Conservation (phyloP, 1,140 invertebrate species). For the Euglossa dilemma region DNA sequence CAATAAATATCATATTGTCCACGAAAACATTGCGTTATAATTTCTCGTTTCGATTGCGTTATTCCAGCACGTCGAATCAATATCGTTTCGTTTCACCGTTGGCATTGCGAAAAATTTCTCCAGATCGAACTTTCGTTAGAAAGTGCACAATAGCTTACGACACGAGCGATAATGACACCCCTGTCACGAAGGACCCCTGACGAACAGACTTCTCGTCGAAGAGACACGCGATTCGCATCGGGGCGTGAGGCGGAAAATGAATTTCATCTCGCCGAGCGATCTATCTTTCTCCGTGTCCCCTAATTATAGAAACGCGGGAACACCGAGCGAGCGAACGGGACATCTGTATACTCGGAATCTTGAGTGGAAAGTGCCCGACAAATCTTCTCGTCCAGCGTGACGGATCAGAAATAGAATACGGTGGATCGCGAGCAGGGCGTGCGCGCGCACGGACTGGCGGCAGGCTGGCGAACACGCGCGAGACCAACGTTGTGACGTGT, state of each 20-base stretch:
- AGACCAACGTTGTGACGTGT: conserved; percentile 30
- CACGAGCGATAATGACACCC: too few species aligned
- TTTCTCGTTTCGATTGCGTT: too few species aligned
- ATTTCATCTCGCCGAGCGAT: not conserved
- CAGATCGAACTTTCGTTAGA: too few species aligned
- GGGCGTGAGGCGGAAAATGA: not conserved
- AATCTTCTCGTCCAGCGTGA: conserved; percentile 44
- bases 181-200: too few species aligned
- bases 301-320: not conserved
- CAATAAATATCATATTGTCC: too few species aligned
- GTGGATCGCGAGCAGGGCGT: conserved; percentile 30
- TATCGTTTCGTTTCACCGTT: too few species aligned
- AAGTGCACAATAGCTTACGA: too few species aligned
- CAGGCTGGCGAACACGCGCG: conserved; percentile 25
- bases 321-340: not conserved
- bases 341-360: conserved; percentile 11
- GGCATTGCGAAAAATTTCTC: too few species aligned
- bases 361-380: conserved; percentile 27
- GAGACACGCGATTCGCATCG: not conserved
- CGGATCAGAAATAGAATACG: conserved; percentile 56
- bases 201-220: too few species aligned
- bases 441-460: conserved; percentile 42
- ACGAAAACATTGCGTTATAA: too few species aligned
- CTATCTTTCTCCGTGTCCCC: not conserved
- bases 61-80: too few species aligned